These are phyloP conservation scores for Thrips palmi DNA, from an alignment of 1,140 invertebrate species.

Conservation along the genomic window DNA sequence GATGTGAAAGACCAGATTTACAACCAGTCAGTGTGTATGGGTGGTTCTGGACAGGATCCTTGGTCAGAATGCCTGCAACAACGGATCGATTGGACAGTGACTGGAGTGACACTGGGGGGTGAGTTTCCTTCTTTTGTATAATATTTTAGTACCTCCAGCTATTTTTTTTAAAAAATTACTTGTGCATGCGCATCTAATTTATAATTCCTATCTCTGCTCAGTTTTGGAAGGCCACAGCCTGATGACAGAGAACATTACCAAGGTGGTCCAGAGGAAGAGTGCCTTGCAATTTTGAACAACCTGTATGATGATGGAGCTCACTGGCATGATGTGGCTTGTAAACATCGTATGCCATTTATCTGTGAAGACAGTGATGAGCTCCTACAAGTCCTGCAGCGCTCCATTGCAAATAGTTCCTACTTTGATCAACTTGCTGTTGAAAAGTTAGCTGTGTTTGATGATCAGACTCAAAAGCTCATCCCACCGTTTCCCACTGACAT, in stretches of 20 bases:
- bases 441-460: no score
- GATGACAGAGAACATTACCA: conserved; percentile 17
- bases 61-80: conserved; percentile 19
- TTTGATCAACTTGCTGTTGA: no score
- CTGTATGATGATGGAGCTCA: conserved; percentile 18
- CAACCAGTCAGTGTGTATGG: conserved; percentile 20
- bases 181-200: not conserved
- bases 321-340: conserved; percentile 20
- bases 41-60: conserved; percentile 23
- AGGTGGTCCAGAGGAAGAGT: conserved; percentile 15
- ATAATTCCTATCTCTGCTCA: conserved; percentile 5
- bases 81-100: conserved; percentile 19
- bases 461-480: no score
- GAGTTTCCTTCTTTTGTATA: conserved; percentile 11
- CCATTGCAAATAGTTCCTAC: no score
- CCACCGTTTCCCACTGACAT: no score
- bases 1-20: conserved; percentile 19
- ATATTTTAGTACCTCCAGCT: not conserved
- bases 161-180: conserved; percentile 5
- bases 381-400: no score
- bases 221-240: conserved; percentile 16
- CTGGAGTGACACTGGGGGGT: conserved; percentile 25
- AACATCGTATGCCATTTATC: conserved; percentile 17
- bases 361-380: conserved; percentile 15
- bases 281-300: conserved; percentile 18